Percentiles rank a stretch among this genome's conserved stretches.
phyloP scores from a whole-genome alignment of 2,113 vertebrate species.

The Syngnathus floridae region DNA sequence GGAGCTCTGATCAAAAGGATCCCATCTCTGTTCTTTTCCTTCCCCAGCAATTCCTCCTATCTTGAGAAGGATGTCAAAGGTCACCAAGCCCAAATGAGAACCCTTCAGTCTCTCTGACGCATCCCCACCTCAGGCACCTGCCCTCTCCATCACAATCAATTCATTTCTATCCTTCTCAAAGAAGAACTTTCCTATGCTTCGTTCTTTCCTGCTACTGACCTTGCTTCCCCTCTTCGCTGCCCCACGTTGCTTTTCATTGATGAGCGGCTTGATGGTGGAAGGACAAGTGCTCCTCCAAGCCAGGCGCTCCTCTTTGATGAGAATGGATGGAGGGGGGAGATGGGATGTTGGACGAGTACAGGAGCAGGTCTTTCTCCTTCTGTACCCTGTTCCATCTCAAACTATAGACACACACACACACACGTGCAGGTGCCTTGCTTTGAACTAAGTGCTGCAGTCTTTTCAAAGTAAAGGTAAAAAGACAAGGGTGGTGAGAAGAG shows the following conservation, averaged over 20 bases:
- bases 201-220: slow-evolving; percentile 31
- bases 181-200: slow-evolving; percentile 5
- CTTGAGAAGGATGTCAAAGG: slow-evolving; percentile 25
- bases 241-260: slow-evolving; percentile 63
- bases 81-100: slow-evolving; percentile 8
- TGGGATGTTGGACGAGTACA: slow-evolving; percentile 45
- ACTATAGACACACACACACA: slow-evolving; percentile 31
- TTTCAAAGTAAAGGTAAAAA: slow-evolving; percentile 71
- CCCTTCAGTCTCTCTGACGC: slow-evolving; percentile 7
- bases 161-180: slow-evolving; percentile 13
- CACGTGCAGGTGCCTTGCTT: slow-evolving; percentile 44
- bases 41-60: slow-evolving; percentile 6
- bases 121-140: neutral
- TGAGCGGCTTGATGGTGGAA: slow-evolving; percentile 38
- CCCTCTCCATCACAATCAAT: slow-evolving; percentile 11
- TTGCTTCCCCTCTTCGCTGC: slow-evolving; percentile 36
- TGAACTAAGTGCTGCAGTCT: slow-evolving; percentile 66
- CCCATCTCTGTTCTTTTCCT: slow-evolving; percentile 4
- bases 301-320: slow-evolving; percentile 65
- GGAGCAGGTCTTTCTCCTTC: slow-evolving; percentile 36
- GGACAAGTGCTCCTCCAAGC: slow-evolving; percentile 58
- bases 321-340: slow-evolving; percentile 26
- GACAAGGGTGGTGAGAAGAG: slow-evolving; percentile 50
- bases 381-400: slow-evolving; percentile 41
- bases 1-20: slow-evolving; percentile 16